Base-by-base conservation (phyloP, 92 coral and sea anemone genomes). In the Phenganax stokvisi region DNA sequence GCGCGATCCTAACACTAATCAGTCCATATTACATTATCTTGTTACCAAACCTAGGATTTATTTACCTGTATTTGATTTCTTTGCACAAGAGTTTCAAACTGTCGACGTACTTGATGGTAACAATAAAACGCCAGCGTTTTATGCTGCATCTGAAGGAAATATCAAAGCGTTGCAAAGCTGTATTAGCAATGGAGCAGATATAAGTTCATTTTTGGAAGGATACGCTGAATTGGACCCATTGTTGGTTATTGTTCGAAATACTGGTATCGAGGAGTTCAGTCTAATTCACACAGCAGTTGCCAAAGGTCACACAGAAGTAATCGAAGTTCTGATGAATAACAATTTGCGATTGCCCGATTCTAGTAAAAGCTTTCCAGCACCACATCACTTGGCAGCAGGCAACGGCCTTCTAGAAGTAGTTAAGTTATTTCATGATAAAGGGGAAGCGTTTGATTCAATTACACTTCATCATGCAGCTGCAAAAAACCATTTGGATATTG, bases 101-200 rank as follows among this genome's bases (percentile, higher is more conserved):
- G 83, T 83, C 11, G 94, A 90, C 57, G 57, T 81, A 64, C 17
- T 8, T 16, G 89, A 90, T 62, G 71, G 47, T 16, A 68, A 71
- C 17, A 88, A 88, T 60, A 76, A 80, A 62, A 90, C 91, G 25
- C 91, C 93, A 37, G 93, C 93, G 58, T 78, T 89, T 71, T 58
- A 85, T 13, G 91, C 96, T 15, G 92, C 89, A 56, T 80, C 81
- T 44, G 84, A 79, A 30, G 89, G 96, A 8, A 74, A 61, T 37
- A 79, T 91, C 4, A 84, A 80, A 52, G 89, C 84, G 47, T 51
- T 91, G 37, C 71, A 88, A 25, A 74, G 80, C 0, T 77, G 87
- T 58, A 85, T 87, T 17, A 66, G 52, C 9, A 70, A 54, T 56
- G 91, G 96, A 28, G 92, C 91, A 12, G 79, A 84, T 15, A 61